Evolutionary conservation across 2,888 invertebrate genomes (phyloP).

Genomic region (Panorpa germanica): DNA sequence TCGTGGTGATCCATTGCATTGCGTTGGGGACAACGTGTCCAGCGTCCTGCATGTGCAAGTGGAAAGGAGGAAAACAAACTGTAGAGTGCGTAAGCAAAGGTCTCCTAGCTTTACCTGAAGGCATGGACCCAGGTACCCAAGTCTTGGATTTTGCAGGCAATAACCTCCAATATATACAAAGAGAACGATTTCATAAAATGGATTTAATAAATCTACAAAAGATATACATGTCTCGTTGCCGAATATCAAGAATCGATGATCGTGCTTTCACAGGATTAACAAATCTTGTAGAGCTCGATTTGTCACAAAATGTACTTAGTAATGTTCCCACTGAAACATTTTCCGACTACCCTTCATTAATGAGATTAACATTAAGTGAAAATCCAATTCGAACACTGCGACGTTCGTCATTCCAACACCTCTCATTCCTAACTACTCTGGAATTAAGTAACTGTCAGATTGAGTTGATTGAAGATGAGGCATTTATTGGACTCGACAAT

Average conservation of each 20-base stretch:
- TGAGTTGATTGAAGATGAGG: constrained; percentile 53
- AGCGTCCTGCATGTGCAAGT: constrained; percentile 66
- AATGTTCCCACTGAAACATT: constrained; percentile 64
- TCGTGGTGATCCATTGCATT: too few species aligned
- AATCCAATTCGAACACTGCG: constrained; percentile 63
- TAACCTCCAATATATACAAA: constrained; percentile 56
- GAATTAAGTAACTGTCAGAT: constrained; percentile 70
- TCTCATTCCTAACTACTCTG: constrained; percentile 57
- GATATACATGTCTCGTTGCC: constrained; percentile 63
- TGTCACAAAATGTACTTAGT: constrained; percentile 63
- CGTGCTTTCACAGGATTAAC: constrained; percentile 68
- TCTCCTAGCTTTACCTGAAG: constrained; percentile 55
- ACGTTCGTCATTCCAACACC: constrained; percentile 50
- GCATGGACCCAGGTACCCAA: constrained; percentile 69
- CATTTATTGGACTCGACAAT: constrained; percentile 62
- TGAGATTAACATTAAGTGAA: constrained; percentile 61
- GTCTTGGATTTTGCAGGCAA: constrained; percentile 74
- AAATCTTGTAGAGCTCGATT: constrained; percentile 74
- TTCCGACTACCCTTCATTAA: constrained; percentile 56
- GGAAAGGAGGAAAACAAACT: constrained; percentile 84
- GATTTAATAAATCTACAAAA: constrained; percentile 73
- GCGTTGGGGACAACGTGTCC: constrained; percentile 37
- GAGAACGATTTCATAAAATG: constrained; percentile 60
- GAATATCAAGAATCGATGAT: constrained; percentile 57
- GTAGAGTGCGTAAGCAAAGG: constrained; percentile 72